phyloP scores from a whole-genome alignment of 2,888 invertebrate species.

The Dynastes hyllus region DNA sequence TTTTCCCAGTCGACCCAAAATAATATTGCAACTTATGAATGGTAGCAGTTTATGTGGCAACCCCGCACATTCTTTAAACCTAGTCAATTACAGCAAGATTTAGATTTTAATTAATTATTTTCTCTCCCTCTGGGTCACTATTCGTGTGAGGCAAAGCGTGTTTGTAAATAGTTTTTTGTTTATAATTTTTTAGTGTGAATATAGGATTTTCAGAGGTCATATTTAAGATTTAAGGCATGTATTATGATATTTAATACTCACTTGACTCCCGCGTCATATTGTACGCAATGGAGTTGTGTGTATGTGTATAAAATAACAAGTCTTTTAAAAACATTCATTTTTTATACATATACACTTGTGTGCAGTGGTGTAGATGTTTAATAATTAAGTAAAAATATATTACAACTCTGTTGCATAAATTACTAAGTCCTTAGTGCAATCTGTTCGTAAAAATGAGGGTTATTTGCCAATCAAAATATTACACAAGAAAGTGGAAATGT shows the following conservation, averaged over 20 bases:
- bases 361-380: not conserved
- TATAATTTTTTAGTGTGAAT: constrained; percentile 41
- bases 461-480: constrained; percentile 63
- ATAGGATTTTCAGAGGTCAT: constrained; percentile 32
- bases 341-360: constrained; percentile 27
- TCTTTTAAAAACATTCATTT: constrained; percentile 48
- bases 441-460: constrained; percentile 55
- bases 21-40: constrained; percentile 56
- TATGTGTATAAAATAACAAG: constrained; percentile 60
- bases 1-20: constrained; percentile 42
- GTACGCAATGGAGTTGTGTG: constrained; percentile 80
- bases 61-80: constrained; percentile 65
- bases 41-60: constrained; percentile 63
- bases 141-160: not conserved
- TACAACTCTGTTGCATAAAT: constrained; percentile 1
- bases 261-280: constrained; percentile 77
- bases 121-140: not conserved
- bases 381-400: constrained; percentile 20
- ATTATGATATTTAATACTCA: constrained; percentile 56
- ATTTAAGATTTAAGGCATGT: constrained; percentile 35
- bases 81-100: constrained; percentile 61
- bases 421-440: not conserved
- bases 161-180: constrained; percentile 33
- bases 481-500: constrained; percentile 60
- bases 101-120: constrained; percentile 34